These are phyloP conservation scores for Lasioglossum figueresi DNA, from an alignment of 2,888 invertebrate species.

Conservation along the genomic window DNA sequence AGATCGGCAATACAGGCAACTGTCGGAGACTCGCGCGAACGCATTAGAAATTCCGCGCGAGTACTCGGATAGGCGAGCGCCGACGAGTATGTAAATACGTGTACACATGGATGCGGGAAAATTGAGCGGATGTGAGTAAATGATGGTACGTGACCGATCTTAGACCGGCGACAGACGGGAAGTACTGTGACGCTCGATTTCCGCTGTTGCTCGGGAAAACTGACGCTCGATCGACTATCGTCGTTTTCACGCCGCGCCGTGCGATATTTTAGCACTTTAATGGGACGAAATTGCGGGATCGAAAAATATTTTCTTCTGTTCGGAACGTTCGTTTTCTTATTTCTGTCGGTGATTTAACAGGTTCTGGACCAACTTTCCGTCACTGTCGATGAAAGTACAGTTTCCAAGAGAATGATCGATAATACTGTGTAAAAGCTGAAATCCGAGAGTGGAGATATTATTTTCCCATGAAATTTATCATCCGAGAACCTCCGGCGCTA, in stretches of 20 bases:
- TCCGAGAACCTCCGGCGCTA: background rate
- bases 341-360: background rate
- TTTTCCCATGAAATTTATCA: background rate
- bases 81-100: constrained; percentile 59
- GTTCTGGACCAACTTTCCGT: too few relatives aligned
- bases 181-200: background rate
- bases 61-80: constrained; percentile 42
- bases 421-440: background rate
- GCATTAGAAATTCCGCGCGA: constrained; percentile 55
- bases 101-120: constrained; percentile 46
- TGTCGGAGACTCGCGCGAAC: background rate
- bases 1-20: constrained; percentile 15
- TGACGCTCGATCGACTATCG: background rate
- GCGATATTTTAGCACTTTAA: background rate
- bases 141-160: constrained; percentile 63
- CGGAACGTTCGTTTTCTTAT: background rate
- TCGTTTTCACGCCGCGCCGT: background rate
- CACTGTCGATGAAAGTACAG: background rate
- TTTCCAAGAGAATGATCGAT: background rate
- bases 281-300: background rate
- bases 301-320: background rate
- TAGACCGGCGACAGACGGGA: constrained; percentile 17
- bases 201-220: background rate
- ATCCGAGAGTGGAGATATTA: background rate
- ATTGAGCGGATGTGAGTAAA: constrained; percentile 60